Evolutionary conservation across 2,797 vertebrate genomes (phyloP), one percentile per base, ranked within the genome.

Genomic region (Characodon lateralis): DNA sequence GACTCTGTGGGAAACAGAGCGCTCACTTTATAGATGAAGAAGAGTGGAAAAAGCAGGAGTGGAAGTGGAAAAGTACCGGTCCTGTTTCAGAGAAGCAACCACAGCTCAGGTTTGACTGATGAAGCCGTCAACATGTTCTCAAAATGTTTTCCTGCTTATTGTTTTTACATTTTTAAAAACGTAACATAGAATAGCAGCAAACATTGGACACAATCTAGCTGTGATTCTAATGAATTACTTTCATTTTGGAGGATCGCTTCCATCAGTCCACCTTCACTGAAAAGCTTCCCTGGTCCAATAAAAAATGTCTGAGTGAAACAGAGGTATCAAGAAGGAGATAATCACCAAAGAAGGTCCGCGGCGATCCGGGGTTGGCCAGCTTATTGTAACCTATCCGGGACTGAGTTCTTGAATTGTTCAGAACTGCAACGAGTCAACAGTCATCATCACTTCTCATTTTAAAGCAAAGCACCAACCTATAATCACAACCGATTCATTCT

Each of bases 321-420:
- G 48, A 48, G 48, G 6, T n/a, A 31, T 65, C 6, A 75, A 53
- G 66, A 51, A 53, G 26, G 66, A 61, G 39, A 75, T 88, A 93
- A 89, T 95, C 93, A 96, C 95, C 94, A 22, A 91, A 91, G 22
- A 93, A 85, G 22, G 93, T 89, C 82, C 85, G 92, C 7, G 91
- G 88, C 13, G 86, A 85, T 90, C 89, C 94, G 5, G 91, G 88
- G 78, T 93, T 80, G 13, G 71, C 74, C 0, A 87, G 83, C 7
- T 81, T 91, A 81, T 83, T 92, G 71, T 88, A 66, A 6, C 82
- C 65, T 53, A 89, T 22, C 41, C 82, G 22, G 12, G 77, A 75
- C 26, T 81, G 79, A 74, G 89, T 20, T n/a, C 89, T 84, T 1
- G 93, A 94, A 73, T 78, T 78, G 81, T 96, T 95, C 87, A 94